Evolutionary conservation across 2,888 invertebrate species (phyloP), one percentile per base, ranked within the genome.

Genomic region (Lysandra bellargus): DNA sequence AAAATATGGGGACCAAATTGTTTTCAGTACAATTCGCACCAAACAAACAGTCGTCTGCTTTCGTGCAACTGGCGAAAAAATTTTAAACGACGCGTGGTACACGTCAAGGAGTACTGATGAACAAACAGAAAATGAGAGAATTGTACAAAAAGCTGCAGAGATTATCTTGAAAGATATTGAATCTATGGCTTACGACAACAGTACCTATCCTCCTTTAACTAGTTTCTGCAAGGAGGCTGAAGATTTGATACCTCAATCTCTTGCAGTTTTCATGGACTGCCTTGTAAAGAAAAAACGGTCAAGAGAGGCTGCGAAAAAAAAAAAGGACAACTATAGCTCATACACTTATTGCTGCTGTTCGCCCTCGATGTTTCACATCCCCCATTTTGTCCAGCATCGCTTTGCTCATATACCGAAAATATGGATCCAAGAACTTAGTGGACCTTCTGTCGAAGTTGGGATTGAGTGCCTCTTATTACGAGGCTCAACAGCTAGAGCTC

Each of bases 71-170:
- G 60, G 60, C n/a, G n/a, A 60, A n/a, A 60, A 60, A n/a, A 60
- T 60, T n/a, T 60, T 60, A n/a, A 60, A 60, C n/a, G 60, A 60
- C n/a, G n/a, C 60, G n/a, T 60, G 60, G 60, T 60, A 60, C 60
- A 60, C n/a, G n/a, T 60, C 60, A n/a, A n/a, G n/a, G 60, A n/a
- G 60, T 60, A 6, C 60, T n/a, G n/a, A 60, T 60, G n/a, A n/a
- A n/a, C 17, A 60, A n/a, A n/a, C 17, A 60, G 23, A 60, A 60
- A n/a, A n/a, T n/a, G n/a, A n/a, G n/a, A n/a, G 60, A 60, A 60
- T 60, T 60, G 60, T 60, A n/a, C 17, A 60, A 60, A 60, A n/a
- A n/a, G 60, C 60, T n/a, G 60, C 60, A n/a, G n/a, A n/a, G 60
- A 60, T 60, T n/a, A 57, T 57, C 57, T 57, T 57, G 57, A 57